phyloP scores from a whole-genome alignment of 2,888 invertebrate genomes.

The Timema podura region DNA sequence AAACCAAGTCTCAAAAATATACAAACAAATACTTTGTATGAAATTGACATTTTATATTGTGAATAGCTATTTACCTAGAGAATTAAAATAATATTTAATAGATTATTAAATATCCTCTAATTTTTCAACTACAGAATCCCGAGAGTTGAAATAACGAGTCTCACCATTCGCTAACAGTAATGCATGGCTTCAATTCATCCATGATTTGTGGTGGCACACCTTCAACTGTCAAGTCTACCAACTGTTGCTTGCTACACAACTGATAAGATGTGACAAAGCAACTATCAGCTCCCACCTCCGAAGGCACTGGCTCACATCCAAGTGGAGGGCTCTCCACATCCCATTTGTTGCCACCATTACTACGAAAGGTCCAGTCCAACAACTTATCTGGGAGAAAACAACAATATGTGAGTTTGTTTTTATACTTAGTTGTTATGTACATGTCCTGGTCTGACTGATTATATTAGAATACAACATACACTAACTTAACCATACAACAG shows the following conservation, averaged over 20 bases:
- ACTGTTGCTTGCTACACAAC: slow-evolving; percentile 3
- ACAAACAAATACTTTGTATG: too few relatives aligned
- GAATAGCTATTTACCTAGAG: too few relatives aligned
- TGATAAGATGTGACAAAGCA: slow-evolving; percentile 4
- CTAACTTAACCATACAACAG: too few relatives aligned
- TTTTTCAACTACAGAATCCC: too few relatives aligned
- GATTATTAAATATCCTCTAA: too few relatives aligned
- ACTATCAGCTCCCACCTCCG: not conserved
- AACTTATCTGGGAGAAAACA: not conserved
- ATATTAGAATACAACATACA: too few relatives aligned
- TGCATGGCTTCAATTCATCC: not conserved
- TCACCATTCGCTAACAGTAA: not conserved
- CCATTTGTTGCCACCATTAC: not conserved
- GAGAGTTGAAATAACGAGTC: not conserved
- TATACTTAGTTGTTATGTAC: too few relatives aligned
- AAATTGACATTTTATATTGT: too few relatives aligned
- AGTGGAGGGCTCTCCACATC: not conserved
- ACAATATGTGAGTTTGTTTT: not conserved
- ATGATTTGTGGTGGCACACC: not conserved
- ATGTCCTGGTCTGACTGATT: too few relatives aligned
- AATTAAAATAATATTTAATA: too few relatives aligned
- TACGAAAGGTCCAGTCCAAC: not conserved
- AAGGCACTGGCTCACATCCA: not conserved
- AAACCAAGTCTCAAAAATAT: too few relatives aligned
- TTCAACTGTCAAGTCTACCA: not conserved